Conservation (phyloP, 35 echinoderm and acorn worm genomes). For the Patiria miniata region DNA sequence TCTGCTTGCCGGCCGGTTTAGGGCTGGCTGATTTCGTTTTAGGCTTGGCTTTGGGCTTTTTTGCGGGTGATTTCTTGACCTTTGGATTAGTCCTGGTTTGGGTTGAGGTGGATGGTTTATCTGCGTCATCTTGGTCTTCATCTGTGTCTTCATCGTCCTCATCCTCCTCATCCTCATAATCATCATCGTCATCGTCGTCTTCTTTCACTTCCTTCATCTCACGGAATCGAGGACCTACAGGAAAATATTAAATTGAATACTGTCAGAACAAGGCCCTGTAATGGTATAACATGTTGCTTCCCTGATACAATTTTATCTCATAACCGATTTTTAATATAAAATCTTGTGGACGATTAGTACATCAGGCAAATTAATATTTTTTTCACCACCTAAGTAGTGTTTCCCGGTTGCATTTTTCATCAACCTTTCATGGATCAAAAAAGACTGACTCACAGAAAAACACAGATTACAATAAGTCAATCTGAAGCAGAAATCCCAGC, state of each 20-base stretch:
- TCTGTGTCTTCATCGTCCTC: slow-evolving; percentile 31
- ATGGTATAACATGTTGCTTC: no score
- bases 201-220: slow-evolving; percentile 12
- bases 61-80: slow-evolving; percentile 3
- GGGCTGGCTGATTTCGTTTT: background rate
- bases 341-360: no score
- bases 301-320: no score
- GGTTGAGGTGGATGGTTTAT: slow-evolving; percentile 18
- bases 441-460: no score
- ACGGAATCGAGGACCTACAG: slow-evolving; percentile 3
- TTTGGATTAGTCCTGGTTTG: background rate
- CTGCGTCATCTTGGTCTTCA: background rate
- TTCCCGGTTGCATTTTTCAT: no score
- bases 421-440: no score
- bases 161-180: slow-evolving; percentile 31
- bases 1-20: background rate
- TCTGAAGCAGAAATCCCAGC: no score
- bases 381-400: no score
- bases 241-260: background rate
- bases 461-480: no score
- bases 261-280: background rate
- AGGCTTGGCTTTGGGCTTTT: slow-evolving; percentile 17
- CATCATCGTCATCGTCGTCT: slow-evolving; percentile 24
- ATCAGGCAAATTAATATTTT: no score
- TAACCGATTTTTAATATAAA: no score